A percentile compares a stretch with the other conserved stretches of the same genome.
These are phyloP conservation scores for Antedon mediterranea DNA, from an alignment of 53 echinoderm and acorn worm genomes.

Conservation along the genomic window DNA sequence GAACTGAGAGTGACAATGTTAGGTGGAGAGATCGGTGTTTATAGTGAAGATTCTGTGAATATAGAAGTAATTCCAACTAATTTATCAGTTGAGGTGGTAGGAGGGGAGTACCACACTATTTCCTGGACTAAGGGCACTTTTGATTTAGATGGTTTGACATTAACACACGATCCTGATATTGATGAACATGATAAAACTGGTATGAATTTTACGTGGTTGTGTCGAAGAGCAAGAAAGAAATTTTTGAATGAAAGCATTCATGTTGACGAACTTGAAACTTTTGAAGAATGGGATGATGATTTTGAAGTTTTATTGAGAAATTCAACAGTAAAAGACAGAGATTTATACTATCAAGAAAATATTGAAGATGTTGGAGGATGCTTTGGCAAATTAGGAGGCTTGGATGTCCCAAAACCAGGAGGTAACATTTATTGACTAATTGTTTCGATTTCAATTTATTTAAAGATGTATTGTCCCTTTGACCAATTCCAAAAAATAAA, in stretches of 20 bases:
- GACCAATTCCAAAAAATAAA: too few species aligned
- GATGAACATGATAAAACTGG: conserved; percentile 39
- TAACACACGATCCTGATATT: conserved; percentile 62
- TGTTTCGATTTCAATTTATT: too few species aligned
- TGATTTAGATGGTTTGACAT: conserved; percentile 38
- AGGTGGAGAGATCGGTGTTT: conserved; percentile 60
- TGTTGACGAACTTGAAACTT: conserved; percentile 40
- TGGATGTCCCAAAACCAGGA: conserved; percentile 29
- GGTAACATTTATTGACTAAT: conserved; percentile 23
- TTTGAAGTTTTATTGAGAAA: background rate
- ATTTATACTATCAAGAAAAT: background rate
- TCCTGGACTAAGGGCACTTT: conserved; percentile 47
- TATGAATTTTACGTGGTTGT: conserved; percentile 46
- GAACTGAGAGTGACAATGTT: conserved; percentile 74
- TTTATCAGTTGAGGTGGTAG: conserved; percentile 33
- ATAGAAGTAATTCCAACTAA: conserved; percentile 64
- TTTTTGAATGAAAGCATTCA: conserved; percentile 2
- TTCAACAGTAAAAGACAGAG: conserved; percentile 2
- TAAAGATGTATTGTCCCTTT: too few species aligned
- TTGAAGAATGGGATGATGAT: conserved; percentile 39
- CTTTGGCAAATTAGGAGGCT: conserved; percentile 33
- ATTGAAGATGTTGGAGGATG: conserved; percentile 37
- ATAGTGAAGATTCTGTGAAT: conserved; percentile 34
- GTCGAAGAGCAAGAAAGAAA: conserved; percentile 40
- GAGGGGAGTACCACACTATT: conserved; percentile 62